Conservation (phyloP, 2,888 invertebrate species). For the Spodoptera exigua region DNA sequence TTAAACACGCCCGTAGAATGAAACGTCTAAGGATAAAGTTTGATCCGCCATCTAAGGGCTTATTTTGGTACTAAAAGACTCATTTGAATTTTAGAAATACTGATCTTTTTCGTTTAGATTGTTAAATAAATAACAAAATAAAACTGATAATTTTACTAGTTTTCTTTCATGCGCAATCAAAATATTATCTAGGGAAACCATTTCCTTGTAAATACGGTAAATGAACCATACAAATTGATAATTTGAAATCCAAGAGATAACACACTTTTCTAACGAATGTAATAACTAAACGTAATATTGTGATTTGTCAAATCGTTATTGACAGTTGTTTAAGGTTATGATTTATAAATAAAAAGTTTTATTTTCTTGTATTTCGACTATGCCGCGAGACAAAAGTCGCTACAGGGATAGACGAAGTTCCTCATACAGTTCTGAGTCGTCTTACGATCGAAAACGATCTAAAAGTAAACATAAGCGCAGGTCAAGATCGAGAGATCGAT, state of each 20-base stretch:
- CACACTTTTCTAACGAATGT: no score
- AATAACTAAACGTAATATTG: no score
- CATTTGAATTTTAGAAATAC: slow-evolving; percentile 27
- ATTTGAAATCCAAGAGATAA: no score
- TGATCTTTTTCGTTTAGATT: slow-evolving; percentile 14
- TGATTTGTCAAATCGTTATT: neutral
- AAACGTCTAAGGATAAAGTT: slow-evolving; percentile 4
- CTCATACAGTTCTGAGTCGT: slow-evolving; percentile 82
- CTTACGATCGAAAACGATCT: slow-evolving; percentile 80
- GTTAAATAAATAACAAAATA: neutral
- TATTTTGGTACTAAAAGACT: neutral
- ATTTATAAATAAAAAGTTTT: slow-evolving; percentile 24
- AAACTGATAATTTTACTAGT: no score
- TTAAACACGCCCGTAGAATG: slow-evolving; percentile 22
- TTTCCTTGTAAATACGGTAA: no score
- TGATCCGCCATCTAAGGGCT: slow-evolving; percentile 38
- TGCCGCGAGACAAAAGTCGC: slow-evolving; percentile 85
- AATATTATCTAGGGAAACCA: no score
- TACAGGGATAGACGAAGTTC: slow-evolving; percentile 81
- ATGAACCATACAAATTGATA: no score
- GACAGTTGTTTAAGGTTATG: slow-evolving; percentile 12
- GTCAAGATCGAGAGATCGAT: slow-evolving; percentile 80
- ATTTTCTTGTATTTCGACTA: slow-evolving; percentile 40
- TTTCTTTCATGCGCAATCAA: no score
- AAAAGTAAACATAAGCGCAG: slow-evolving; percentile 81